Evolutionary conservation across 2,113 vertebrate genomes (phyloP), one percentile per base, ranked within the genome.

Genomic region (Dasyprocta punctata): DNA sequence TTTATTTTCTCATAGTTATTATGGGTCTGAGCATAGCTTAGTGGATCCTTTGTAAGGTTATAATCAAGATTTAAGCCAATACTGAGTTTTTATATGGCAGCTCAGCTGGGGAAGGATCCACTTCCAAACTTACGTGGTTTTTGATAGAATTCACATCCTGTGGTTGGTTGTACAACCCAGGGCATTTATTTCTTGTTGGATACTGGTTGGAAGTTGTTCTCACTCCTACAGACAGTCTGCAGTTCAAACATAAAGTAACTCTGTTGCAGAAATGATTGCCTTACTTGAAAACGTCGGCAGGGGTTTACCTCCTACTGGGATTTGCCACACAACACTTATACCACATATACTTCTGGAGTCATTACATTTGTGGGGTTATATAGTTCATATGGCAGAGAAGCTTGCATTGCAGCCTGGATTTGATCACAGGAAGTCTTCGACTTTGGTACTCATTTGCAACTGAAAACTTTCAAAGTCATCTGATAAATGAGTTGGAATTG

Each of bases 191-290:
- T 92, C 80, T n/a, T 67, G 24, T 33, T 81, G 54, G 41, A 41
- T 92, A 30, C 80, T 2, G 12, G 69, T 33, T 90, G 36, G 38
- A 60, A 36, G 65, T 52, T 67, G 28, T n/a, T 41, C 38, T 83
- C 49, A 75, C 1, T 94, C 58, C 56, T 60, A 75, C 47, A 89
- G 65, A 36, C 47, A 60, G 16, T 24, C 3, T 65, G 4, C 17
- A 80, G 41, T 67, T 96, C 41, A 92, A 94, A 89, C 19, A 87
- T 19, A 90, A 67, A 65, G 9, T 80, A 92, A 95, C 41, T 91
- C 38, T 91, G 44, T 65, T 89, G 47, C 28, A 60, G 58, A 94
- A 84, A 33, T 13, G 61, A 90, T 49, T 80, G 20, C 24, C 24
- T 89, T 85, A 33, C 56, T 80, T 56, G 22, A 84, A 83, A 85